Evolutionary conservation across 2,888 invertebrate genomes (phyloP).

Genomic region (Dolichomitus sp.): DNA sequence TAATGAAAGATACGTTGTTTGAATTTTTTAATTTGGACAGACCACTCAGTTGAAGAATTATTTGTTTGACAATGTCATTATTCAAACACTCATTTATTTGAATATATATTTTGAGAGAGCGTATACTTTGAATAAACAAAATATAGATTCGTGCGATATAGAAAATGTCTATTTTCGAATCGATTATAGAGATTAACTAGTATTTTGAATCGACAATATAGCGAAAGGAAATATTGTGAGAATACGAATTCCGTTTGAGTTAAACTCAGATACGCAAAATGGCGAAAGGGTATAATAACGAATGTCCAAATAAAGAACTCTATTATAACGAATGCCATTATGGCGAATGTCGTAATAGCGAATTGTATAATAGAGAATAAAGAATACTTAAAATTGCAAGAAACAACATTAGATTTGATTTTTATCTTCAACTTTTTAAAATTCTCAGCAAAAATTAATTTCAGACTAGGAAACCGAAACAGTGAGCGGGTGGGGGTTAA

Average conservation of each 20-base stretch:
- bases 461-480: too few relatives aligned
- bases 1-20: too few relatives aligned
- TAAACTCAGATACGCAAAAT: not conserved
- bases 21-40: too few relatives aligned
- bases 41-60: too few relatives aligned
- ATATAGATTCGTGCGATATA: constrained; percentile 23
- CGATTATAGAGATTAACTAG: constrained; percentile 2
- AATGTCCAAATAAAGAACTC: not conserved
- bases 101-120: not conserved
- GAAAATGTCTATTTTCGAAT: constrained; percentile 16
- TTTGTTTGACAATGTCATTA: not conserved
- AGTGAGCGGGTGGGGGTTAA: too few relatives aligned
- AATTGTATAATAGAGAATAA: too few relatives aligned
- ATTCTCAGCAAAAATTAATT: too few relatives aligned
- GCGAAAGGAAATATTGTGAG: constrained; percentile 15
- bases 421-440: too few relatives aligned
- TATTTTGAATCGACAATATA: constrained; percentile 22
- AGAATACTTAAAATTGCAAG: too few relatives aligned
- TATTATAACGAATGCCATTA: too few relatives aligned
- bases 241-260: constrained; percentile 11
- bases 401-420: too few relatives aligned
- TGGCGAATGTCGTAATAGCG: too few relatives aligned
- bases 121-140: constrained; percentile 24
- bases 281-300: constrained; percentile 23
- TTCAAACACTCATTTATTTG: not conserved